Conservation (phyloP, 2,888 invertebrate species). For the Caenorhabditis sp. region DNA sequence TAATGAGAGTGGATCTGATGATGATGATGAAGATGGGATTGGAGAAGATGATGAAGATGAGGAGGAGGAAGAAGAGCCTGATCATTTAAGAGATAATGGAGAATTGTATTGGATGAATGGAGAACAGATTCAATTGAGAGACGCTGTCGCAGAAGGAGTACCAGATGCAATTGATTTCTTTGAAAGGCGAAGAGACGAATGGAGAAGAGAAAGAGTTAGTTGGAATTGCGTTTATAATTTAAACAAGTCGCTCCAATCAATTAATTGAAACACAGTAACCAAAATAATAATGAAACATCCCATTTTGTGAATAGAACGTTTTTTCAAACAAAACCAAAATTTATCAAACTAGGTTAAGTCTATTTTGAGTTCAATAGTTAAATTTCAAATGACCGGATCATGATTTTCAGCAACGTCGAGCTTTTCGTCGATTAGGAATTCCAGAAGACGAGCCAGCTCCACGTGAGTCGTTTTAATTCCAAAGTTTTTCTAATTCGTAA, state of each 20-base stretch:
- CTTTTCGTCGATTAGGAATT: neutral
- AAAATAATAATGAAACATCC: no score
- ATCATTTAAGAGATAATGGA: neutral
- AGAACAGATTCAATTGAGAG: slow-evolving; percentile 5
- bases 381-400: neutral
- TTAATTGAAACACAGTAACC: no score
- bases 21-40: slow-evolving; percentile 8
- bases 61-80: slow-evolving; percentile 13
- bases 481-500: no score
- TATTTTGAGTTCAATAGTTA: no score
- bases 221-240: no score
- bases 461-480: neutral
- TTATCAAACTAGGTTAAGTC: no score
- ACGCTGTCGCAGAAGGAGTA: neutral
- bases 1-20: slow-evolving; percentile 16
- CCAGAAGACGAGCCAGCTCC: slow-evolving; percentile 4
- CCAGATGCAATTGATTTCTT: neutral
- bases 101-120: neutral
- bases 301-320: no score
- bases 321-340: no score
- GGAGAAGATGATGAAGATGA: slow-evolving; percentile 12
- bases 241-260: no score
- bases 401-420: neutral
- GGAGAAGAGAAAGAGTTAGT: slow-evolving; percentile 63
- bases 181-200: slow-evolving; percentile 50